Evolutionary conservation across 2,888 invertebrate species (phyloP), one percentile per base, ranked within the genome.

Genomic region (Acanthacorydalis orientalis): DNA sequence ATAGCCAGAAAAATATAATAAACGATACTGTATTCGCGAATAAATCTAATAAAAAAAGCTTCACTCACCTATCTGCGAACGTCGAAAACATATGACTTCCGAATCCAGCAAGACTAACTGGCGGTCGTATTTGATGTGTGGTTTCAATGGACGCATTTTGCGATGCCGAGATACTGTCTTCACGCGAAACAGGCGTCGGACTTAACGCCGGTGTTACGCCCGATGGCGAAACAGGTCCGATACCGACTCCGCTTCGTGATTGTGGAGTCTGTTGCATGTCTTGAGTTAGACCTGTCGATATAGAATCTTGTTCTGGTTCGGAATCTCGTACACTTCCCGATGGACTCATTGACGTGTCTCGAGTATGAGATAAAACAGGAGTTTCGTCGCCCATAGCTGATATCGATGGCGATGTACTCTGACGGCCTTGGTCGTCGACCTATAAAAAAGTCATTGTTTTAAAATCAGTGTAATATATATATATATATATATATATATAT

Each of bases 21-120:
- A 23, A 23, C 23, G 23, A 23, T 23, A 6, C 23, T 23, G 6
- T 4, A 23, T 23, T 35, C 7, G 12, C n/a, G 7, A 11, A 35
- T 4, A 12, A n/a, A 35, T 11, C 34, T 34, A 35, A 35, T 12
- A n/a, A 43, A 43, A 32, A 35, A 12, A 47, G 31, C 37, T n/a
- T 56, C 7, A 56, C 73, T 69, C 57, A 74, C 74, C 69, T 68
- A 53, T 74, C 73, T 49, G 65, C 68, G 53, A 75, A 75, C 56
- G 58, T 64, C 34, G 80, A 78, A 63, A 83, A 83, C 57, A 82
- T 74, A 60, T 78, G 75, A 54, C 78, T 80, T 2, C 74, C 68
- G 41, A 80, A 78, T n/a, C 47, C 47, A 11, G 47, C 42, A 3
- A 47, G 31, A 42, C 47, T 47, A 35, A 47, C 43, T 9, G 47